phyloP scores from a whole-genome alignment of 1,140 invertebrate genomes.

The Drosophila sturtevanti region DNA sequence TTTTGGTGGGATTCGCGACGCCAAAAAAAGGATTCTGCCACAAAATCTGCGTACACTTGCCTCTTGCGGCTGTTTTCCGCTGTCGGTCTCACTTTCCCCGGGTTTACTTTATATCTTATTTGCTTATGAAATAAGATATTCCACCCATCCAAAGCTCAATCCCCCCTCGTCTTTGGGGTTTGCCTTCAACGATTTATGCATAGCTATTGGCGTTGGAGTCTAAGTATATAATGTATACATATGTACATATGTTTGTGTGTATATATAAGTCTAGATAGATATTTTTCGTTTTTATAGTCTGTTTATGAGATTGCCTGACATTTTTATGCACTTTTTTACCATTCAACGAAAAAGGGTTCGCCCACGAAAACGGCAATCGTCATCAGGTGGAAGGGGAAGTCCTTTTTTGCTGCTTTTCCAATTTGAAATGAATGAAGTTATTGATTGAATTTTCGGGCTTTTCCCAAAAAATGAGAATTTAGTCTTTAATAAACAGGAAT shows the following conservation, averaged over 20 bases:
- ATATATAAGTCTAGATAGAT: neutral
- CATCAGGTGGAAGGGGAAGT: neutral
- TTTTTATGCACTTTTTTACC: conserved; percentile 2
- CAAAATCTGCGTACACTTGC: conserved; percentile 3
- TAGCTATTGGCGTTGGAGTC: conserved; percentile 1
- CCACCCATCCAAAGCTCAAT: neutral
- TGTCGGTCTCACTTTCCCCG: neutral
- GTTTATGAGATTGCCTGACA: conserved; percentile 9
- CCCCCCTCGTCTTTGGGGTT: neutral
- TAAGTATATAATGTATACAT: neutral
- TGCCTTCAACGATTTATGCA: neutral
- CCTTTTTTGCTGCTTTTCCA: neutral
- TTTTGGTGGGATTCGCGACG: neutral
- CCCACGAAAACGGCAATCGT: neutral
- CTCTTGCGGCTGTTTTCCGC: neutral
- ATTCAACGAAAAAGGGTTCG: conserved; percentile 5
- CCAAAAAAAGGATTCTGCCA: neutral
- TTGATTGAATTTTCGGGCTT: conserved; percentile 4
- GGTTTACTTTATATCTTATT: conserved; percentile 9
- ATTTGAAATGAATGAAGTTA: neutral
- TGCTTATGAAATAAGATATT: conserved; percentile 10
- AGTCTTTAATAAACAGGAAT: neutral
- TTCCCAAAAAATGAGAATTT: neutral
- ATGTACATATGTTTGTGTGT: neutral
- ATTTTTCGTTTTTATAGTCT: conserved; percentile 1